Base-by-base conservation (phyloP, 92 coral and sea anemone genomes). In the Zoanthus solanderi region DNA sequence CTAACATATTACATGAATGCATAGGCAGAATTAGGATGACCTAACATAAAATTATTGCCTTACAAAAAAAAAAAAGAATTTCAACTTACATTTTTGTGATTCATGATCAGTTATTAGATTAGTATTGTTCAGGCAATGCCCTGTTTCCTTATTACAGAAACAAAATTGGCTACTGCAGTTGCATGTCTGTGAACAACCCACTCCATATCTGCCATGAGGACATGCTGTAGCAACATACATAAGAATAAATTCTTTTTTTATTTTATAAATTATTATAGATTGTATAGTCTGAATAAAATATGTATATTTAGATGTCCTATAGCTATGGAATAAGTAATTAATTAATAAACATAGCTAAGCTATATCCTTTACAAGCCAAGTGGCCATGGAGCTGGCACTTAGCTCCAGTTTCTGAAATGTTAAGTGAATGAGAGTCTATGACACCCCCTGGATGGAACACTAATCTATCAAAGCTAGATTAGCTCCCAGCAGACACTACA, bases 141-240 rank as follows among this genome's bases (percentile, higher is more conserved):
- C 98, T 56, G 94, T 93, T 87, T 83, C 88, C 28, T 92, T 78
- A 83, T 88, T 85, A 88, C 98, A 95, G 79, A 75, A 72, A 69
- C 98, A 95, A 2, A 92, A 87, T n/a, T 75, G 76, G 60, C 71
- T 9, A 69, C 17, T 69, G 75, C 98, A 95, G 78, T 87, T 90
- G 69, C 98, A 95, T 15, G 75, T 31, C 74, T 87, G 65, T 34
- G 57, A 18, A 88, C 98, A 95, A 61, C 86, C 78, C 63, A 69
- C 83, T 11, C 98, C 98, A 88, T 76, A 93, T 46, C 87, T 93
- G 2, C 98, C 98, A 52, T 91, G 98, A 9, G 89, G 91, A 71
- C 97, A 94, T 16, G 71, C 97, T 94, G 80, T 54, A 16, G 30
- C 53, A 74, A 2, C 12, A 45, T 14, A 16, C 44, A 5, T 16